Percentiles rank a stretch among this genome's conserved stretches.
Conservation (phyloP, 1,140 invertebrate species). For the Hormaphis cornu region DNA sequence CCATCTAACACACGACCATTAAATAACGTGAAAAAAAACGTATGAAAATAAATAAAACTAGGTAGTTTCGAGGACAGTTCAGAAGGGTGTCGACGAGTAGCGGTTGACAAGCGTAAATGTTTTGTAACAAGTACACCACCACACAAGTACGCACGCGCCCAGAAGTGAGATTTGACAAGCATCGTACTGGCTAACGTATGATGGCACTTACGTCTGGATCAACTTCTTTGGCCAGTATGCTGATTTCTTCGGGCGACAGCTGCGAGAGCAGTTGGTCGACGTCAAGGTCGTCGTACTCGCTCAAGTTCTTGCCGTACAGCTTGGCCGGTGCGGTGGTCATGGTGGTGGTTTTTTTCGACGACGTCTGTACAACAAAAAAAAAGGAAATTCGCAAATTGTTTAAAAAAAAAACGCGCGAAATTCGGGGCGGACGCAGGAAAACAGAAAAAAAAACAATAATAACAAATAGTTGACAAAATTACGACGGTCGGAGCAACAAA, state of each 20-base stretch:
- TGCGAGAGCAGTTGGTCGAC: constrained; percentile 92
- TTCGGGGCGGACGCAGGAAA: too few relatives aligned
- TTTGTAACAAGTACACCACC: too few relatives aligned
- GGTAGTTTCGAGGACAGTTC: too few relatives aligned
- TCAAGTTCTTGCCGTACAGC: constrained; percentile 66
- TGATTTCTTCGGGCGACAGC: constrained; percentile 89
- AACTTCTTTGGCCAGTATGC: constrained; percentile 94
- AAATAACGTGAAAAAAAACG: too few relatives aligned
- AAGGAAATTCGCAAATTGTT: background rate
- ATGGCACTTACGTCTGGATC: constrained; percentile 92
- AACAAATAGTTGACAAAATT: background rate
- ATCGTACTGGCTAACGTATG: background rate
- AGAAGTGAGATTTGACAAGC: too few relatives aligned
- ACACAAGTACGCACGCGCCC: too few relatives aligned
- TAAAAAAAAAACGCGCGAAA: background rate
- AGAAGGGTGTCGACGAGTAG: too few relatives aligned
- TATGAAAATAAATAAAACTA: too few relatives aligned
- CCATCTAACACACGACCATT: too few relatives aligned
- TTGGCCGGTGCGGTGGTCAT: constrained; percentile 80
- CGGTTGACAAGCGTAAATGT: too few relatives aligned
- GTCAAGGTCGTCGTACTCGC: constrained; percentile 90
- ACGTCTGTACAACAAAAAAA: constrained; percentile 54
- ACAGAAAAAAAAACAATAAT: background rate
- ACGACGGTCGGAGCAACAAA: background rate
- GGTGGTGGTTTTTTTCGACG: constrained; percentile 67